Percentiles rank a stretch among this genome's conserved stretches.
phyloP scores from a whole-genome alignment of 2,113 vertebrate genomes.

The Etia nguti region DNA sequence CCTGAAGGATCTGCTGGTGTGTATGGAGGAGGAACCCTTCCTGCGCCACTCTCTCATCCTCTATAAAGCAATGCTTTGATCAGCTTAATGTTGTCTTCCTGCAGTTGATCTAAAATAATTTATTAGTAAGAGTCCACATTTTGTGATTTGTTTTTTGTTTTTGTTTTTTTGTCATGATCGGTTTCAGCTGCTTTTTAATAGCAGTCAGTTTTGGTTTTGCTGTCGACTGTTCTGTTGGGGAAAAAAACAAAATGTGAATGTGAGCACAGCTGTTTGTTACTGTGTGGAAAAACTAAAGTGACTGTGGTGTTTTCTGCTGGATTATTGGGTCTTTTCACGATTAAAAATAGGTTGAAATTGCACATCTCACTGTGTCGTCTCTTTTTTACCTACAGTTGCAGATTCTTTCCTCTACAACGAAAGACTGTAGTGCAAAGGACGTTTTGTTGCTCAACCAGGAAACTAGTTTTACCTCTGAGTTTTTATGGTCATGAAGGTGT shows the following conservation, averaged over 20 bases:
- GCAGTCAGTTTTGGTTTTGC: not conserved
- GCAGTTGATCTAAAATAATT: not conserved
- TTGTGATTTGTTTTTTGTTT: not conserved
- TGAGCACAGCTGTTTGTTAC: not conserved
- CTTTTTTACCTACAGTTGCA: not conserved
- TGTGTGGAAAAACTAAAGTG: not conserved
- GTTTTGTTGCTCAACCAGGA: not conserved
- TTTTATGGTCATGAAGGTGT: not conserved
- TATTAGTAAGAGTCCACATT: rapidly evolving
- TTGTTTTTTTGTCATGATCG: not conserved
- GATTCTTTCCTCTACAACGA: not conserved
- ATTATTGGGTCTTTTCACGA: not conserved
- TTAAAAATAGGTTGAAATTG: not conserved
- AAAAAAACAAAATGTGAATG: not conserved
- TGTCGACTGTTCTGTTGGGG: not conserved
- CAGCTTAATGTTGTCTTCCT: not conserved
- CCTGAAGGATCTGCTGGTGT: slow-evolving; percentile 89
- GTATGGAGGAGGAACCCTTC: slow-evolving; percentile 87
- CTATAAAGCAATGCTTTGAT: slow-evolving; percentile 85
- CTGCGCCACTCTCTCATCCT: slow-evolving; percentile 81
- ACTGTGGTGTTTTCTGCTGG: not conserved
- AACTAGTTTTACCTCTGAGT: not conserved
- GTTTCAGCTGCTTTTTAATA: not conserved
- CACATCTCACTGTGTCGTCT: not conserved
- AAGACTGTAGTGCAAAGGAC: not conserved